Evolutionary conservation across 2,797 vertebrate species (phyloP).

Genomic region (Malacoraja senta): DNA sequence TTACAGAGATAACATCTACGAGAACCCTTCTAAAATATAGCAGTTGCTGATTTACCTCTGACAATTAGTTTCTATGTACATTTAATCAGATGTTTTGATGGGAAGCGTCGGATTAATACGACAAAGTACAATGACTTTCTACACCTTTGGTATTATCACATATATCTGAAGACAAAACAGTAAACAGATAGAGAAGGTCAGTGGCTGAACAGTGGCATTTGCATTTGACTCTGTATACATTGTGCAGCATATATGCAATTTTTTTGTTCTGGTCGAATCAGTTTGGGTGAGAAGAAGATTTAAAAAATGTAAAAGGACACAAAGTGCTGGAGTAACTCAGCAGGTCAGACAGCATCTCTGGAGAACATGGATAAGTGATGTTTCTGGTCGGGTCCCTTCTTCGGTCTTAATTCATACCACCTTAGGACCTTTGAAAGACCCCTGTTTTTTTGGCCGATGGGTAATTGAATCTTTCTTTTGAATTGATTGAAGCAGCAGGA

Average conservation of each 20-base stretch:
- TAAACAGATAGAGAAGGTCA: neutral
- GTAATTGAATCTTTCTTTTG: slow-evolving; percentile 3
- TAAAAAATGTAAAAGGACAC: neutral
- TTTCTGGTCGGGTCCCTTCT: too few species aligned
- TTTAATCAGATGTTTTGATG: neutral
- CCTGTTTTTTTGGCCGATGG: neutral
- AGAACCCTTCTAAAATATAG: neutral
- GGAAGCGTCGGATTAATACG: neutral
- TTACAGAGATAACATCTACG: neutral
- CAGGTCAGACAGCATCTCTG: too few species aligned
- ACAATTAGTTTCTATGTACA: neutral
- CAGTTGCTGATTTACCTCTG: neutral
- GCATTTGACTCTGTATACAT: neutral
- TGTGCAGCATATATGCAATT: neutral
- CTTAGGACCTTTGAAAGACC: neutral
- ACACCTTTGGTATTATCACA: neutral
- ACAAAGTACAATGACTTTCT: neutral
- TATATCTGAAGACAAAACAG: neutral
- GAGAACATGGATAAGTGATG: too few species aligned
- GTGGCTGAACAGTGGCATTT: neutral
- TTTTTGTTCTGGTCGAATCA: neutral
- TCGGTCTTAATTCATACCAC: neutral
- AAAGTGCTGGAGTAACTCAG: too few species aligned
- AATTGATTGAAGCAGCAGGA: neutral
- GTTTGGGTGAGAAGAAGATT: neutral